Evolutionary conservation across 1,140 invertebrate genomes (phyloP).

Genomic region (Apis florea): DNA sequence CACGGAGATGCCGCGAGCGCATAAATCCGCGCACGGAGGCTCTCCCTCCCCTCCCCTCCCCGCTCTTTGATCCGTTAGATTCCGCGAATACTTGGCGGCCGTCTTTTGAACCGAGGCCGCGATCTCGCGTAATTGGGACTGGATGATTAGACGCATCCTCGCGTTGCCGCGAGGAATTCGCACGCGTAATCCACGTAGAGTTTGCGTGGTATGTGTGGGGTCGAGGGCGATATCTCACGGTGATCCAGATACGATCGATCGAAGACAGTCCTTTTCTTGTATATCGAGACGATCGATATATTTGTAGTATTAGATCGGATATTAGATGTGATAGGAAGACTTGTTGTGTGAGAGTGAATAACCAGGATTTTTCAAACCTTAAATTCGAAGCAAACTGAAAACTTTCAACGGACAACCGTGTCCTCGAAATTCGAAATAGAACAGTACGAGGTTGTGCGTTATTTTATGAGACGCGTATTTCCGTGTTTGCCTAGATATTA

Average conservation of each 20-base stretch:
- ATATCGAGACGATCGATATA: no score
- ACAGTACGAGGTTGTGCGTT: not conserved
- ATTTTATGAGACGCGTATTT: not conserved
- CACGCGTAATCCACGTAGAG: constrained; percentile 20
- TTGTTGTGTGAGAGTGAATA: no score
- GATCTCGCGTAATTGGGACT: constrained; percentile 70
- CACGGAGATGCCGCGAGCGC: constrained; percentile 59
- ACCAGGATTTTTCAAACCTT: no score
- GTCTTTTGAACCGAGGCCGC: constrained; percentile 51
- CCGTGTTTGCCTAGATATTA: constrained; percentile 12
- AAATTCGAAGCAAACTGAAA: no score
- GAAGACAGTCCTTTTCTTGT: no score
- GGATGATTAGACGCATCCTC: constrained; percentile 67
- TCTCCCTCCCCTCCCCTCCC: constrained; percentile 48
- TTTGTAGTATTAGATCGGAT: no score
- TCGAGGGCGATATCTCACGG: constrained; percentile 25
- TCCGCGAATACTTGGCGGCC: constrained; percentile 60
- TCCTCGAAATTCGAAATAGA: not conserved
- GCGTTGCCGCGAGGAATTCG: constrained; percentile 57
- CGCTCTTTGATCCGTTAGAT: constrained; percentile 69
- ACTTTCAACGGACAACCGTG: not conserved
- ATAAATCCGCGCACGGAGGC: constrained; percentile 57
- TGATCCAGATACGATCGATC: constrained; percentile 2
- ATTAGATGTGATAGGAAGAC: no score
- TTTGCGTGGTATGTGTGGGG: not conserved